These are phyloP conservation scores for Schizothorax lantsangensis DNA, from an alignment of 2,797 vertebrate species.

Conservation along the genomic window DNA sequence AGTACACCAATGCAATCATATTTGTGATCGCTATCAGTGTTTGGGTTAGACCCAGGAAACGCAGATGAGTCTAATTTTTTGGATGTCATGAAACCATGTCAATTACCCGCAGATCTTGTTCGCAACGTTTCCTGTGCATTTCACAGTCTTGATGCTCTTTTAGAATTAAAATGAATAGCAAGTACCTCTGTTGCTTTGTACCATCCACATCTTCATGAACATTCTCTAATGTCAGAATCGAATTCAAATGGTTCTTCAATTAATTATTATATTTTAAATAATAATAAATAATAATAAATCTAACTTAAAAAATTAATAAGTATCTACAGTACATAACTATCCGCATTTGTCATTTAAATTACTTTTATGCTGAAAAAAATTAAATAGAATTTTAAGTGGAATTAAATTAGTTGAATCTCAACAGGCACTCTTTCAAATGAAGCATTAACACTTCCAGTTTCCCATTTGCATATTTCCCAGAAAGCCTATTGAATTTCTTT, in stretches of 20 bases:
- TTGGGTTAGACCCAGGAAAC: conserved; percentile 49
- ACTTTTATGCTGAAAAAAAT: not conserved
- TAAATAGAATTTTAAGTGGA: not conserved
- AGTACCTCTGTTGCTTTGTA: not conserved
- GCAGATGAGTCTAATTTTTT: conserved; percentile 20
- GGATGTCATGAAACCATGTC: conserved; percentile 43
- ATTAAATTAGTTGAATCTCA: not conserved
- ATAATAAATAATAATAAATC: not conserved
- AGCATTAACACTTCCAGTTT: not conserved
- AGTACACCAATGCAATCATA: not conserved
- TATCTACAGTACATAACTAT: not conserved
- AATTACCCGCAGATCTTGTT: conserved; percentile 60
- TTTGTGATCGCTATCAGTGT: conserved; percentile 38
- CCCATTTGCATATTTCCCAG: not conserved
- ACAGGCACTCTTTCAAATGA: not conserved
- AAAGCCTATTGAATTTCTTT: not conserved
- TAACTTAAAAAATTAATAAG: not conserved
- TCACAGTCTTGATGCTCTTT: not conserved
- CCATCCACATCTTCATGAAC: not conserved
- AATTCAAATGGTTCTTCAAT: not conserved
- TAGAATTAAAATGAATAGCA: not conserved
- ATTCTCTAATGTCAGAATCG: not conserved
- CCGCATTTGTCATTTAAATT: not conserved
- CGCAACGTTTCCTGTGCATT: not conserved
- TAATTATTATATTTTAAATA: not conserved